Base-by-base conservation (phyloP, 2,797 vertebrate genomes). In the Gymnopithys bicolor region DNA sequence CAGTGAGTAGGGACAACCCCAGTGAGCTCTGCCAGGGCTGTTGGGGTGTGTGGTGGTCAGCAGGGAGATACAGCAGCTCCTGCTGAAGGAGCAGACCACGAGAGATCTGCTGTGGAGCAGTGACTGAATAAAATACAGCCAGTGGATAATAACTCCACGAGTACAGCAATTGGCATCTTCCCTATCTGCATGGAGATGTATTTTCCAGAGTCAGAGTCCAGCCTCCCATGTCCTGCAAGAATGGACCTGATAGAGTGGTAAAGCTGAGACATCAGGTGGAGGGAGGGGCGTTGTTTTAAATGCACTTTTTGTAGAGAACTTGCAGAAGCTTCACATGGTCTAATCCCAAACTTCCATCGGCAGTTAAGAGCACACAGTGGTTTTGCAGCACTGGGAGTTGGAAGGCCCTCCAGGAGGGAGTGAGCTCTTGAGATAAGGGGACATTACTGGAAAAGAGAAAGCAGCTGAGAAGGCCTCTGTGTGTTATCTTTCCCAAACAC, bases 401-500 rank as follows among this genome's bases (percentile, higher is more conserved):
- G 88, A 94, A 95, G 41, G 84, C 67, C 60, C 82, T 41, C 8
- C 2, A 68, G 64, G 39, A 51, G 23, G 12, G 19, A 37, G 23
- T 1, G 2, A 60, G 22, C 60, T 78, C 22, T 0, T 33, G 48
- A 46, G 71, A 79, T 83, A 89, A 89, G 83, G 33, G 70, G 63
- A n/a, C 4, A 1, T 76, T 79, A 45, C 43, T 60, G 60, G 67
- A 56, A 66, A 90, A 37, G 79, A 64, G 90, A 88, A 94, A 87
- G 68, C 41, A 7, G 19, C 51, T 63, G 9, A 35, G 64, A 41
- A 78, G 64, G 85, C 69, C 51, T 27, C 39, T 58, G 15, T 45
- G 79, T 27, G 70, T 96, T 96, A 96, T 96, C 96, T 94, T 91
- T 48, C 66, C 88, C 76, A 94, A 94, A 92, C 94, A 93, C 1